Percentiles rank a stretch among this genome's conserved stretches.
These are phyloP conservation scores for Seriola dumerili DNA, from an alignment of 2,113 vertebrate genomes.

Conservation along the genomic window DNA sequence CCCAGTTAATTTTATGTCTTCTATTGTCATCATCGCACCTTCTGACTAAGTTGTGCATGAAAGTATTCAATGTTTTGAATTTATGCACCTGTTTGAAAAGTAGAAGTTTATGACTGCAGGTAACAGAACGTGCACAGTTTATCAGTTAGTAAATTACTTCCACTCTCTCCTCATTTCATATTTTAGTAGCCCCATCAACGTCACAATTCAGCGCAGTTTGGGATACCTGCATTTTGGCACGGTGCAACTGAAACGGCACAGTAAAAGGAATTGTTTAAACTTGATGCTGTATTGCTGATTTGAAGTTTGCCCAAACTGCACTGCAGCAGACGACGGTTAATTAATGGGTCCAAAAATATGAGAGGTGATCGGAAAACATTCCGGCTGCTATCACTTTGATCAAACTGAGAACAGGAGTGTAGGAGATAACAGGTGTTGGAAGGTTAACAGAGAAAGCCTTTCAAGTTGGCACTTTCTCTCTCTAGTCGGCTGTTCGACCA, in stretches of 20 bases:
- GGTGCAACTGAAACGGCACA: not conserved
- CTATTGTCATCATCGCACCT: not conserved
- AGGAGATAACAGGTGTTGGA: not conserved
- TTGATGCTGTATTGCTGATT: not conserved
- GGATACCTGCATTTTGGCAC: not conserved
- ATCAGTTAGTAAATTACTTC: too few relatives aligned
- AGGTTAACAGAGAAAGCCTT: conserved; percentile 2
- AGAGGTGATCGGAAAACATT: not conserved
- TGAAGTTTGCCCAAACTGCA: not conserved
- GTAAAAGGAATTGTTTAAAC: not conserved
- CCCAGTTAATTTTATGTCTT: conserved; percentile 1
- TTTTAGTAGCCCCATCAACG: not conserved
- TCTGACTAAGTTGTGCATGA: not conserved
- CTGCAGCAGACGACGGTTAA: not conserved
- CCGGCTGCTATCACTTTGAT: too few relatives aligned
- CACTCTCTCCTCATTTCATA: not conserved
- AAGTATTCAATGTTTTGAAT: not conserved
- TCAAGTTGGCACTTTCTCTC: not conserved
- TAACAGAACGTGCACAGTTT: not conserved
- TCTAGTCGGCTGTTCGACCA: conserved; percentile 27
- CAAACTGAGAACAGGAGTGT: too few relatives aligned
- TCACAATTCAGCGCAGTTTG: not conserved
- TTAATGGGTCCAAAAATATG: not conserved
- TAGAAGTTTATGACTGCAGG: not conserved
- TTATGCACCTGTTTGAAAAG: not conserved